Conservation (phyloP, 2,113 vertebrate species). For the Argyrosomus japonicus region DNA sequence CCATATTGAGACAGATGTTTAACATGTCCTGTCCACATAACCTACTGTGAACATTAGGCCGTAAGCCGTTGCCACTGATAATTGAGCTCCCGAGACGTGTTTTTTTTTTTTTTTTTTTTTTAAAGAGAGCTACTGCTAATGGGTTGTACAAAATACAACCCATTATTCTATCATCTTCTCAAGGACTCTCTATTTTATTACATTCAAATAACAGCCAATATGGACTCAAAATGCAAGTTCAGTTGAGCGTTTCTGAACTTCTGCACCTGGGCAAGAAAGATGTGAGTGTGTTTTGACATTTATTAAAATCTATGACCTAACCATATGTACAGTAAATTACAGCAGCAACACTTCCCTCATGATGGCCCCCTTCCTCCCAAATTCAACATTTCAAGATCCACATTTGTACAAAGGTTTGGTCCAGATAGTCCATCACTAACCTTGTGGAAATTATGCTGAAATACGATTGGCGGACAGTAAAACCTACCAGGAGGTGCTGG, state of each 20-base stretch:
- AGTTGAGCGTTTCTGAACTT: no score
- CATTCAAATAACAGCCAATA: background rate
- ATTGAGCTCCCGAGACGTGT: background rate
- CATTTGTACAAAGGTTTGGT: no score
- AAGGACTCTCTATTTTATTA: background rate
- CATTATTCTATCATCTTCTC: background rate
- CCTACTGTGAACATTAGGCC: background rate
- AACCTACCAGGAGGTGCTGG: background rate
- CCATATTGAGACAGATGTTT: slow-evolving; percentile 47
- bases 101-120: no score
- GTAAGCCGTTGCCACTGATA: background rate
- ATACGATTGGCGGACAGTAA: background rate
- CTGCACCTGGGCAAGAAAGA: background rate
- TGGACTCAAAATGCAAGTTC: background rate
- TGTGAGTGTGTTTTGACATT: background rate
- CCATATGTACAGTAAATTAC: no score
- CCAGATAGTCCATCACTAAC: no score
- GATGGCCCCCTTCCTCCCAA: no score
- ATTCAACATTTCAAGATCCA: no score
- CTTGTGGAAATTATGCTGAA: background rate
- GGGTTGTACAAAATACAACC: background rate
- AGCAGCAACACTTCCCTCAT: no score
- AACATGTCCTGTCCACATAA: slow-evolving; percentile 15
- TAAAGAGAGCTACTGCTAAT: background rate
- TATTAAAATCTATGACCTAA: no score